A percentile compares a stretch with the other conserved stretches of the same genome.
Conservation (phyloP, 2,797 vertebrate genomes). For the Tachyglossus aculeatus region DNA sequence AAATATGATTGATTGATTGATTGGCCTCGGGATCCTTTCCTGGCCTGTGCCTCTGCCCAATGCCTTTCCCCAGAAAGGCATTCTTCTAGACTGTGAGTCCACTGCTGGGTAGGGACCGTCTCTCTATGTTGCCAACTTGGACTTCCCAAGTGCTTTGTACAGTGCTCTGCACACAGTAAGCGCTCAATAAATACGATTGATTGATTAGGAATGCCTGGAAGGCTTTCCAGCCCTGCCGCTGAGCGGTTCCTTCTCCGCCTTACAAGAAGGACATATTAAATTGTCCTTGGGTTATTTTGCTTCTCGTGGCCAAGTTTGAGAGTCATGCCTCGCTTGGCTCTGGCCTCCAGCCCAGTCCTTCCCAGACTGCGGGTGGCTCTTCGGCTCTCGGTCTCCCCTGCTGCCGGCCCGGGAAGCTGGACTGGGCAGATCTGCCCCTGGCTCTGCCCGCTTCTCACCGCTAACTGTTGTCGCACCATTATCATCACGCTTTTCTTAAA, state of each 20-base stretch:
- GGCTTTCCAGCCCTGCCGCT: background rate
- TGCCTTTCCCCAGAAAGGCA: background rate
- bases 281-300: background rate
- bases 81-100: background rate
- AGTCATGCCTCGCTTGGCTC: background rate
- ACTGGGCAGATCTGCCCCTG: background rate
- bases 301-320: background rate
- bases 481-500: no score
- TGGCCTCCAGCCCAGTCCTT: background rate
- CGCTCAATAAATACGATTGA: no score
- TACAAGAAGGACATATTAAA: background rate
- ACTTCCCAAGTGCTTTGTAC: no score
- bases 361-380: background rate
- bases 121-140: no score
- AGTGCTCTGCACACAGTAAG: no score
- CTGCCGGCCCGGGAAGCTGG: background rate
- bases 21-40: conserved; percentile 60
- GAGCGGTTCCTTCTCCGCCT: background rate
- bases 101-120: no score
- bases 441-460: no score
- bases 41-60: background rate
- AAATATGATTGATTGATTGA: no score
- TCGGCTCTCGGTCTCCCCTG: background rate
- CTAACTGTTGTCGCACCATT: no score
- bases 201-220: background rate